Base-by-base conservation (phyloP, 2,113 vertebrate genomes). In the Rutilus rutilus region DNA sequence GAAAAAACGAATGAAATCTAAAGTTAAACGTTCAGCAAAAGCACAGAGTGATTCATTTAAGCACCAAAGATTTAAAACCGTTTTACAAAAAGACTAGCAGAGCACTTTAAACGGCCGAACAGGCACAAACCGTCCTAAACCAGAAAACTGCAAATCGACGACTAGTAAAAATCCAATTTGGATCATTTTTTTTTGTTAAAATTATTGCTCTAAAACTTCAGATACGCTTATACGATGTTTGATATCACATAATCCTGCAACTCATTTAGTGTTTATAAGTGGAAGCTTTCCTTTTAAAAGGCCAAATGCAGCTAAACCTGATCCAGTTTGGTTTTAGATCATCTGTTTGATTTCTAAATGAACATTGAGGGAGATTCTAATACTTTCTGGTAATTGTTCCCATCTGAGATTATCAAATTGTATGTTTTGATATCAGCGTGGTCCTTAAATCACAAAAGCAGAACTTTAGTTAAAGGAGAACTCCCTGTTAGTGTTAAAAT, bases 161-260 rank as follows among this genome's bases (percentile, higher is more conserved):
- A 71, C 42, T 42, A 5, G 30, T 17, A 82, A 78, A n/a, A 83
- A 83, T 89, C 84, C 78, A 81, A 86, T 84, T 81, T 88, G 89
- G 84, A 88, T 87, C 23, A 60, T 54, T 82, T 77, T 78, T 78
- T 62, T 15, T 50, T 4, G 6, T 75, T 60, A 25, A 33, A 52
- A n/a, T 84, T 71, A 88, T 81, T 81, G 76, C 83, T 85, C 79
- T 78, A 42, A 78, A 74, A 71, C 11, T 21, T 76, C 33, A 52
- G 23, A 69, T 52, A 52, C 15, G 15, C 21, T 27, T 57, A 69
- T n/a, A 45, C 33, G 33, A 60, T 8, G n/a, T 21, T 50, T 50
- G 14, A 27, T 15, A 75, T 8, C 39, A 74, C 11, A 45, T 60
- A 25, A 25, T 64, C 23, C 60, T 14, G 10, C 9, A 27, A 10